Evolutionary conservation across 2,888 invertebrate genomes (phyloP).

Genomic region (Tholera decimalis): DNA sequence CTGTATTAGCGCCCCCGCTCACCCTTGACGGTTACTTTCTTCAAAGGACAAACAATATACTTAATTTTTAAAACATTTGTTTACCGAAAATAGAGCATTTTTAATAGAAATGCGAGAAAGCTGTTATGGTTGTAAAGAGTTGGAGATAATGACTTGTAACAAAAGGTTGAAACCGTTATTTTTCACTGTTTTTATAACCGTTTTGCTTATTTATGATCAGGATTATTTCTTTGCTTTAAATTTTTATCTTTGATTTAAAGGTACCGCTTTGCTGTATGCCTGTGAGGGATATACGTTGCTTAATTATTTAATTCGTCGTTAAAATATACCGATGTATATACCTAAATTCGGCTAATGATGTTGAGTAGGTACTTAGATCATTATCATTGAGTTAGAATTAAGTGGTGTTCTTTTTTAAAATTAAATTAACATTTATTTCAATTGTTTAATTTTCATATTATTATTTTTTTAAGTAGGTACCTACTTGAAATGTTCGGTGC

Average conservation of each 20-base stretch:
- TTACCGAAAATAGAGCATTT: conserved; percentile 57
- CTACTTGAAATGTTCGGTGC: background rate
- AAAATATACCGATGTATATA: background rate
- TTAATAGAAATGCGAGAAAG: conserved; percentile 36
- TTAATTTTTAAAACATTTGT: conserved; percentile 42
- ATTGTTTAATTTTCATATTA: no score
- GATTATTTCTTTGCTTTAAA: background rate
- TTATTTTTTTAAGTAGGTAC: no score
- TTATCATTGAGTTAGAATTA: no score
- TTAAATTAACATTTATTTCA: no score
- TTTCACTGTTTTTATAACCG: conserved; percentile 32
- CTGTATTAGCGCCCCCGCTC: conserved; percentile 1
- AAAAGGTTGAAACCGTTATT: conserved; percentile 37
- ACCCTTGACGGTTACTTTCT: conserved; percentile 50
- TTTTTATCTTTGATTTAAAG: conserved; percentile 4
- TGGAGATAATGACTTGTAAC: conserved; percentile 28
- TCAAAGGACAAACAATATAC: conserved; percentile 44
- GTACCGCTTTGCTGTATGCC: background rate
- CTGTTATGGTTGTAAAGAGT: conserved; percentile 36
- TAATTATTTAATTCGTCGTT: background rate
- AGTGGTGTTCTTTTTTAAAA: no score
- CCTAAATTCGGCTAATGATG: background rate
- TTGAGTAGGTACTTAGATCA: background rate
- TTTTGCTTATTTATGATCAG: conserved; percentile 30
- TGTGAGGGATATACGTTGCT: background rate